phyloP scores from a whole-genome alignment of 2,113 vertebrate genomes.

The Kryptolebias marmoratus region DNA sequence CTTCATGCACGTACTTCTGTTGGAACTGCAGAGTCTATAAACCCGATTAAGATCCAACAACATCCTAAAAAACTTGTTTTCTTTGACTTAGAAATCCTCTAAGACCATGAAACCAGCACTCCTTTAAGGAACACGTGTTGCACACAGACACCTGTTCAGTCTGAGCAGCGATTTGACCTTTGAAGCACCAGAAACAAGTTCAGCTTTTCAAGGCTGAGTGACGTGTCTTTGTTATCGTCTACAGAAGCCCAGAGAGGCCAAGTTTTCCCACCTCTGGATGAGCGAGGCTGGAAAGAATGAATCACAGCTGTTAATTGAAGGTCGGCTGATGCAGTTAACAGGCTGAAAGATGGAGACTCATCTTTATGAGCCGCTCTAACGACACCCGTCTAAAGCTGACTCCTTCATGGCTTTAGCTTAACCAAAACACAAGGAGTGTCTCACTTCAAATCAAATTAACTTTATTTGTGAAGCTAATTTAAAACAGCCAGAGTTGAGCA shows the following conservation, averaged over 20 bases:
- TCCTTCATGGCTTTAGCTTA: too few relatives aligned
- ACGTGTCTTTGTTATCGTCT: constrained; percentile 3
- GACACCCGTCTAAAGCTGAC: background rate
- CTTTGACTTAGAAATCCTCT: too few relatives aligned
- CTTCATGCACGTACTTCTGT: too few relatives aligned
- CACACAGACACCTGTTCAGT: too few relatives aligned
- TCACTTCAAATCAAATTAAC: background rate
- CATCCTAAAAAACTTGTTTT: too few relatives aligned
- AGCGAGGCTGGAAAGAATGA: constrained; percentile 39
- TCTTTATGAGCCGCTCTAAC: constrained; percentile 9
- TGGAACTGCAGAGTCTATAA: too few relatives aligned
- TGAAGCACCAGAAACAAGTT: background rate
- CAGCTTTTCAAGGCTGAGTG: background rate
- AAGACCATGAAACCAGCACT: too few relatives aligned
- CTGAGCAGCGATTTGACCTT: background rate
- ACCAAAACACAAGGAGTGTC: background rate
- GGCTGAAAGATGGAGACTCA: background rate
- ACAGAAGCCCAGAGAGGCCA: background rate
- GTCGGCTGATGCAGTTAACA: constrained; percentile 24
- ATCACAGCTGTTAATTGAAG: constrained; percentile 37
- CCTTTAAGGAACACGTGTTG: too few relatives aligned
- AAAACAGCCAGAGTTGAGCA: too few relatives aligned
- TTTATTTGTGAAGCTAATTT: too few relatives aligned
- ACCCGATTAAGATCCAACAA: too few relatives aligned
- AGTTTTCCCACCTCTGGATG: constrained; percentile 3